A percentile compares a stretch with the other conserved stretches of the same genome.
Evolutionary conservation across 2,888 invertebrate species (phyloP).

Genomic region (Melieria picta): DNA sequence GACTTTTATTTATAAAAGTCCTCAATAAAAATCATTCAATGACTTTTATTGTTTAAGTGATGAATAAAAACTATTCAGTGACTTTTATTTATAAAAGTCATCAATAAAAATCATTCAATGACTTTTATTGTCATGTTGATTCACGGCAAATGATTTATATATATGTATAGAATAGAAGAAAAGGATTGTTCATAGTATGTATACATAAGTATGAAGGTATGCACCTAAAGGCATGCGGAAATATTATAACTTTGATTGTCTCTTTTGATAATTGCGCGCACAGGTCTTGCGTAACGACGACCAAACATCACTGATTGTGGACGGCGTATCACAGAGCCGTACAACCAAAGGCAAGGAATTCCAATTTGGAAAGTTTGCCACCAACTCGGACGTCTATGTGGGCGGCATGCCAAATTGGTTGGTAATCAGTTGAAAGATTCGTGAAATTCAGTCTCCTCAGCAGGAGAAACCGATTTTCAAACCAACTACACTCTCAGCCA

Average conservation of each 20-base stretch:
- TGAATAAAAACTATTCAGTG: too few species aligned
- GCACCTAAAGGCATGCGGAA: too few species aligned
- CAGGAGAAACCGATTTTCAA: too few species aligned
- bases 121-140: too few species aligned
- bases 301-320: conserved; percentile 86
- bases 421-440: conserved; percentile 55
- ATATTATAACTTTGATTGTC: not conserved
- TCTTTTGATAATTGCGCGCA: conserved; percentile 5
- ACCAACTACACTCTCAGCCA: too few species aligned
- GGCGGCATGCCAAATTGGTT: conserved; percentile 94
- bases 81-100: too few species aligned
- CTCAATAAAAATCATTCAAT: too few species aligned
- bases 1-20: too few species aligned
- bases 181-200: too few species aligned
- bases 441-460: not conserved
- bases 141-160: not conserved
- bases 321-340: conserved; percentile 81
- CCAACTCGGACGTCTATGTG: conserved; percentile 93
- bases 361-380: conserved; percentile 84
- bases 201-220: too few species aligned
- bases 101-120: too few species aligned
- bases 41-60: too few species aligned
- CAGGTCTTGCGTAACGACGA: conserved; percentile 80
- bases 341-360: conserved; percentile 89
- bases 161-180: not conserved